A percentile compares a stretch with the other conserved stretches of the same genome.
Evolutionary conservation across 2,888 invertebrate genomes (phyloP).

Genomic region (Ectemnius cavifrons): DNA sequence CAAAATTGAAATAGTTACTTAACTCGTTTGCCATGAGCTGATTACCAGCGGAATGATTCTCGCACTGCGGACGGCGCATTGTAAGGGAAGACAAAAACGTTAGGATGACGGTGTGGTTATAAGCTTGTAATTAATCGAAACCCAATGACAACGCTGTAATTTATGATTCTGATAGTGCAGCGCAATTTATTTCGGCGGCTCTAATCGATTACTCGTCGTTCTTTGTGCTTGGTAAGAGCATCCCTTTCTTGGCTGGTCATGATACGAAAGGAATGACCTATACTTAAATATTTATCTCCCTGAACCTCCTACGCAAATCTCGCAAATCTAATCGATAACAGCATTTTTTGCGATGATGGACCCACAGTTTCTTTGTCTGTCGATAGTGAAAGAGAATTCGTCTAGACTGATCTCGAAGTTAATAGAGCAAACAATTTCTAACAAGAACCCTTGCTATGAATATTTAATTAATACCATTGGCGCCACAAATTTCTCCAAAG

Average conservation of each 20-base stretch:
- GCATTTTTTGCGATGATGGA: no score
- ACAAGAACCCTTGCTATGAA: no score
- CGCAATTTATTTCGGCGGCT: constrained; percentile 1
- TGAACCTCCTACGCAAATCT: no score
- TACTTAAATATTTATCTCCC: no score
- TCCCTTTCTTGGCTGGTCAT: neutral
- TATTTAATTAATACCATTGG: no score
- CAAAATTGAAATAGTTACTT: neutral
- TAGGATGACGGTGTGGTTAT: neutral
- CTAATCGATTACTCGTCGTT: neutral
- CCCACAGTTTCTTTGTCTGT: no score
- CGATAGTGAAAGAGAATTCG: no score
- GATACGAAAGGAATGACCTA: neutral
- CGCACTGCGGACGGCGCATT: neutral
- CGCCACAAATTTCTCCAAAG: no score
- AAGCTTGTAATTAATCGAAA: constrained; percentile 40
- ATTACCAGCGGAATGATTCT: no score
- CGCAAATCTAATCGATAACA: no score
- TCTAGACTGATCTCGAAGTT: no score
- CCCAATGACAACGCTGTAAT: constrained; percentile 37
- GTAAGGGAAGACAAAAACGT: constrained; percentile 1
- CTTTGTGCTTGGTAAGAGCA: neutral
- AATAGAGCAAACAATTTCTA: no score
- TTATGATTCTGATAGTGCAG: constrained; percentile 32
- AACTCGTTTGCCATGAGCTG: neutral